A percentile compares a stretch with the other conserved stretches of the same genome.
phyloP scores from a whole-genome alignment of 2,797 vertebrate species.

The Sebastes kiyomatsui region DNA sequence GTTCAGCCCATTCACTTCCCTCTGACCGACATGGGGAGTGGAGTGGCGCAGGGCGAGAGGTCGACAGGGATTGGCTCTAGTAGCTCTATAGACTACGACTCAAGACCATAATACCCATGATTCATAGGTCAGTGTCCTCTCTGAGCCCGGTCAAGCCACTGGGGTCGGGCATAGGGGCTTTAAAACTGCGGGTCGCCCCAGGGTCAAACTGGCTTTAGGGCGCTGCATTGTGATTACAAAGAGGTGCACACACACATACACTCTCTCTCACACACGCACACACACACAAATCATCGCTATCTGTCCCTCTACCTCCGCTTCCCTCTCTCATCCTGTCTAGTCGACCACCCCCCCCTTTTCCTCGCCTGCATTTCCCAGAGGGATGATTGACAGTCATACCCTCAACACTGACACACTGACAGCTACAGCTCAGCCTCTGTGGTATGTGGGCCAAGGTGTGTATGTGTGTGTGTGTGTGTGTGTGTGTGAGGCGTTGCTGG shows the following conservation, averaged over 20 bases:
- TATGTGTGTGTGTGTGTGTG: conserved; percentile 9
- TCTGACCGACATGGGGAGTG: conserved; percentile 64
- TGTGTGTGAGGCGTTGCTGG: neutral
- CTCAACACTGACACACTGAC: conserved; percentile 70
- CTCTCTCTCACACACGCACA: neutral
- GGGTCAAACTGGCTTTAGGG: conserved; percentile 72
- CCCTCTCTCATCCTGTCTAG: conserved; percentile 49
- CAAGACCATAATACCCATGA: conserved; percentile 76
- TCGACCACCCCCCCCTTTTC: conserved; percentile 21
- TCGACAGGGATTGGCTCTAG: conserved; percentile 72
- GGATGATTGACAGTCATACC: conserved; percentile 78
- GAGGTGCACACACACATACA: conserved; percentile 37
- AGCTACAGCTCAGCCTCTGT: conserved; percentile 61
- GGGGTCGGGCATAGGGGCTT: conserved; percentile 59
- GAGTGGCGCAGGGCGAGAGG: conserved; percentile 74
- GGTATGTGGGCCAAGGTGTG: conserved; percentile 45
- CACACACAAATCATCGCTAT: conserved; percentile 50
- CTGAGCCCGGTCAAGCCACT: conserved; percentile 70
- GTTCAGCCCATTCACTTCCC: conserved; percentile 63
- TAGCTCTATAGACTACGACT: conserved; percentile 72
- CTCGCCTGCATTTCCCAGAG: conserved; percentile 59
- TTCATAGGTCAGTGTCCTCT: conserved; percentile 76
- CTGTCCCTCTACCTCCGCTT: conserved; percentile 40
- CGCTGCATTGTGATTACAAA: conserved; percentile 69
- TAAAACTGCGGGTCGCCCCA: conserved; percentile 47